Conservation (phyloP, 1,140 invertebrate genomes). For the Teleogryllus occipitalis region DNA sequence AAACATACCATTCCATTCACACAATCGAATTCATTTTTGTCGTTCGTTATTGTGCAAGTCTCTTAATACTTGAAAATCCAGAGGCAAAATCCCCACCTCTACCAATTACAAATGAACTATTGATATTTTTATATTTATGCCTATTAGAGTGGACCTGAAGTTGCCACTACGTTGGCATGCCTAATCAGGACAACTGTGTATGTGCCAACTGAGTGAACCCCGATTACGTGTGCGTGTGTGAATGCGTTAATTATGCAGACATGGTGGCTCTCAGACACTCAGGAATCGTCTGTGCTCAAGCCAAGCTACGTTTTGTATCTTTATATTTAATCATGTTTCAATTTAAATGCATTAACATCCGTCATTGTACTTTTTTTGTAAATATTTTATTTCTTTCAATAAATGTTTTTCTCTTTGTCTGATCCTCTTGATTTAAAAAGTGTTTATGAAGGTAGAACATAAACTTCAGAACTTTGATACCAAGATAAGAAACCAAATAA, state of each 20-base stretch:
- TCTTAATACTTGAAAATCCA: background rate
- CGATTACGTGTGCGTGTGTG: background rate
- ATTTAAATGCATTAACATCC: background rate
- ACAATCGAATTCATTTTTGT: background rate
- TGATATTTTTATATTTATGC: background rate
- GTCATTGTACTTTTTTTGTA: background rate
- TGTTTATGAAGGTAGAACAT: background rate
- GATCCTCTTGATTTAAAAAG: no score
- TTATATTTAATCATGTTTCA: background rate
- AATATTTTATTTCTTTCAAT: background rate
- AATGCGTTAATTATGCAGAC: background rate
- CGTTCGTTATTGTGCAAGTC: background rate
- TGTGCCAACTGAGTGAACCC: background rate
- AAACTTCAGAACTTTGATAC: no score
- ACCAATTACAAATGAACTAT: background rate
- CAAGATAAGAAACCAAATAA: no score
- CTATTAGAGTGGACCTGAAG: background rate
- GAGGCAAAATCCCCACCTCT: no score
- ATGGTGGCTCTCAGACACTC: background rate
- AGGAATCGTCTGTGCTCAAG: background rate
- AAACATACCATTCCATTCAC: background rate
- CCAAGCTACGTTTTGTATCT: background rate
- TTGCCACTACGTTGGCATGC: background rate
- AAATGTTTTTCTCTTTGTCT: no score
- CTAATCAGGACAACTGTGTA: background rate